phyloP scores from a whole-genome alignment of 2,888 invertebrate species.

The Cremastobaeus sp. region DNA sequence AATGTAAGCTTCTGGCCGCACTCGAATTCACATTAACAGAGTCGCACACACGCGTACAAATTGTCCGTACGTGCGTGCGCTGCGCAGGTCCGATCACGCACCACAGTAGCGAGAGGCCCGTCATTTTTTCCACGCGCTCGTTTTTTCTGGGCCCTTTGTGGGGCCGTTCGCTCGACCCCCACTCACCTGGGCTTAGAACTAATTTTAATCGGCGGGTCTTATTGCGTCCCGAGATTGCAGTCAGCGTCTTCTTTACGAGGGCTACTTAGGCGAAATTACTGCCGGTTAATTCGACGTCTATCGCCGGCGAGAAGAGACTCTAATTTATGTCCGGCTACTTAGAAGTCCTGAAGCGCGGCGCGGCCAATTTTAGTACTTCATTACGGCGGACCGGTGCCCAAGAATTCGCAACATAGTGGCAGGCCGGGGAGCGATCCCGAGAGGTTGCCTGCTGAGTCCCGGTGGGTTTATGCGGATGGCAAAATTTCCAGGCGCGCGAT shows the following conservation, averaged over 20 bases:
- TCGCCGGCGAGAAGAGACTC: slow-evolving; percentile 13
- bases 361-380: slow-evolving; percentile 39
- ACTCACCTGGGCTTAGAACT: slow-evolving; percentile 72
- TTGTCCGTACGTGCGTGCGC: slow-evolving; percentile 25
- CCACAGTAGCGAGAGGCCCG: slow-evolving; percentile 74
- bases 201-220: slow-evolving; percentile 71
- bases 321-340: slow-evolving; percentile 24
- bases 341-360: too few species aligned
- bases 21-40: slow-evolving; percentile 49
- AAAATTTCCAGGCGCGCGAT: too few species aligned
- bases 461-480: too few species aligned
- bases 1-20: slow-evolving; percentile 30
- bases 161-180: slow-evolving; percentile 24
- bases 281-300: slow-evolving; percentile 51
- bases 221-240: slow-evolving; percentile 52
- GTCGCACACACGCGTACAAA: slow-evolving; percentile 35
- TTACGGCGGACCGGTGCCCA: slow-evolving; percentile 29
- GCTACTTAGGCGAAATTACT: slow-evolving; percentile 54
- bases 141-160: slow-evolving; percentile 60
- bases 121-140: slow-evolving; percentile 73
- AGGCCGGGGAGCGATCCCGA: background rate
- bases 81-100: slow-evolving; percentile 70
- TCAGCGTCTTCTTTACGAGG: slow-evolving; percentile 46
- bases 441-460: too few species aligned
- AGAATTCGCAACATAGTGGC: background rate